Conservation (phyloP, 2,888 invertebrate species). For the Cabera pusaria region DNA sequence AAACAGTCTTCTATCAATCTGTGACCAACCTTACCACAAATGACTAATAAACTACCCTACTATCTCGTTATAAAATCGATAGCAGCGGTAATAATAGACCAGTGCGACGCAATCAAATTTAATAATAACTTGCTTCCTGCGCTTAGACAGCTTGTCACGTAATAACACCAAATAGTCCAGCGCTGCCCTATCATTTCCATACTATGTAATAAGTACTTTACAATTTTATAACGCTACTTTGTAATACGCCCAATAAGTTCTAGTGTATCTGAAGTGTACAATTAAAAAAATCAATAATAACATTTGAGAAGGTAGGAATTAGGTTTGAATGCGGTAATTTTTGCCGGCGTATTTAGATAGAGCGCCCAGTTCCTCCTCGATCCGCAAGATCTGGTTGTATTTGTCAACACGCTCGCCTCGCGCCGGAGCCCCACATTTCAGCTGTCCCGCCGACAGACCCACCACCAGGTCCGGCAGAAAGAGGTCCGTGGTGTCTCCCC, state of each 20-base stretch:
- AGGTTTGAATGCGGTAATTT: constrained; percentile 96
- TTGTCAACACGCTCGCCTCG: constrained; percentile 97
- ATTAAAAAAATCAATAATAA: background rate
- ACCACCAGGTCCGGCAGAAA: constrained; percentile 99
- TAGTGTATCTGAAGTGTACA: too few relatives aligned
- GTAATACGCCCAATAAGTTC: constrained; percentile 2
- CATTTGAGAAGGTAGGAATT: background rate
- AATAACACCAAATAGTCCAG: too few relatives aligned
- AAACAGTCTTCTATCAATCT: too few relatives aligned
- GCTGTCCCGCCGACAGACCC: constrained; percentile 98
- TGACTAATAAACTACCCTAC: too few relatives aligned
- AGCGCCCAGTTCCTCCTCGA: constrained; percentile 97
- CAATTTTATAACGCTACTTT: too few relatives aligned
- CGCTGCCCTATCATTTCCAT: too few relatives aligned
- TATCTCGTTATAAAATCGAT: too few relatives aligned
- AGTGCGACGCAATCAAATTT: constrained; percentile 42
- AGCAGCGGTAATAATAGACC: constrained; percentile 56
- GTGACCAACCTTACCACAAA: too few relatives aligned
- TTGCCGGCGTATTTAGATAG: constrained; percentile 96
- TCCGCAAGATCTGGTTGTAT: constrained; percentile 98
- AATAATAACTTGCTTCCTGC: constrained; percentile 57
- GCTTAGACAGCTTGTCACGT: constrained; percentile 56
- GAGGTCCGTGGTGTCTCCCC: constrained; percentile 99
- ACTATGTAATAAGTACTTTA: too few relatives aligned
- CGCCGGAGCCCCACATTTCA: constrained; percentile 99